phyloP scores from a whole-genome alignment of 2,888 invertebrate genomes.

The Cheilosia vernalis region DNA sequence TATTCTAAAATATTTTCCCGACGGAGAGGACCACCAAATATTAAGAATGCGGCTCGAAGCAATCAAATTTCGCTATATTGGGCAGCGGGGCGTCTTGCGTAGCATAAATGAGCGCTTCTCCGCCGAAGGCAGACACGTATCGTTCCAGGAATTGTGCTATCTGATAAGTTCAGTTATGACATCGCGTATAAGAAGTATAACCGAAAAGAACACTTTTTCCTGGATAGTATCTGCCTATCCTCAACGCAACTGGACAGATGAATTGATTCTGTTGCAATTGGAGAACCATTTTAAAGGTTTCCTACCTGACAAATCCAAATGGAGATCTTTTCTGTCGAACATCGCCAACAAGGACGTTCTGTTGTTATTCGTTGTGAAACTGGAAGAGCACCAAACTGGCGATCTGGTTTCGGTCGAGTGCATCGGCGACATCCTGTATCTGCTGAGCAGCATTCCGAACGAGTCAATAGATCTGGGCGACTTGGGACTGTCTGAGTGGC shows the following conservation, averaged over 20 bases:
- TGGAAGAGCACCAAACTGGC: background rate
- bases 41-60: background rate
- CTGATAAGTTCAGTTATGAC: background rate
- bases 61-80: background rate
- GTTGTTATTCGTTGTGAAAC: background rate
- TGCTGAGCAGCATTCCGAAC: background rate
- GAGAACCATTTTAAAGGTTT: background rate
- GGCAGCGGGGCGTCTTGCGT: background rate
- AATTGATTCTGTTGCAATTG: background rate
- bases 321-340: background rate
- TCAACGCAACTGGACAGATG: slow-evolving; percentile 4
- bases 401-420: background rate
- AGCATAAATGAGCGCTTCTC: background rate
- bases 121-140: background rate
- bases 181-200: background rate
- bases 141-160: slow-evolving; percentile 1
- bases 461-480: background rate
- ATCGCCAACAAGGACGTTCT: background rate
- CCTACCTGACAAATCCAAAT: background rate
- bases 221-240: slow-evolving; percentile 13
- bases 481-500: slow-evolving; percentile 4
- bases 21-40: background rate
- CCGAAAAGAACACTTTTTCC: background rate
- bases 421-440: background rate
- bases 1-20: background rate